Percentiles rank a stretch among this genome's conserved stretches.
phyloP scores from a whole-genome alignment of 2,797 vertebrate genomes.

The Enteromius radiatus region DNA sequence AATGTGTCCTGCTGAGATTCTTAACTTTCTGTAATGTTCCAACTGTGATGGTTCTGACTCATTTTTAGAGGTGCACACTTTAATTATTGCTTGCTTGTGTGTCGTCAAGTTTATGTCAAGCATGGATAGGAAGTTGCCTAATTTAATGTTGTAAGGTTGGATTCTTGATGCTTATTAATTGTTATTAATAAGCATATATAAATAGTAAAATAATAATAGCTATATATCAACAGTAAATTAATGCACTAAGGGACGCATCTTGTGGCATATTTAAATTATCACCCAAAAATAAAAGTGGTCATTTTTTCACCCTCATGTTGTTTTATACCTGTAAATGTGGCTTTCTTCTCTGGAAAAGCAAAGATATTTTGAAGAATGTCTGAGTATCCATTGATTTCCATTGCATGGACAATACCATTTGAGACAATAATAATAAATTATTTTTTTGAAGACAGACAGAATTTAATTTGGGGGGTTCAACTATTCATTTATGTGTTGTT shows the following conservation, averaged over 20 bases:
- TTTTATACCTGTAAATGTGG: background rate
- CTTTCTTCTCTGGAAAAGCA: background rate
- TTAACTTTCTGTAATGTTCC: background rate
- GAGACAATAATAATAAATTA: background rate
- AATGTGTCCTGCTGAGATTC: slow-evolving; percentile 43
- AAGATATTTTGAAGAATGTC: background rate
- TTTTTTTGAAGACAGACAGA: background rate
- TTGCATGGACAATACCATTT: background rate
- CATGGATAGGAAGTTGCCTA: background rate
- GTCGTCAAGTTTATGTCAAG: background rate
- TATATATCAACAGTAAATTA: background rate
- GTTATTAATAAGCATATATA: background rate
- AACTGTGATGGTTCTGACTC: background rate
- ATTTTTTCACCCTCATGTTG: background rate
- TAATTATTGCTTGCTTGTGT: background rate
- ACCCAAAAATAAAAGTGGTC: background rate
- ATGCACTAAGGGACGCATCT: background rate
- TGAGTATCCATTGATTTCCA: background rate
- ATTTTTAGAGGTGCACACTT: background rate
- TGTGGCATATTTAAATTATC: background rate
- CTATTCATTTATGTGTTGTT: background rate
- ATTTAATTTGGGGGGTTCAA: background rate
- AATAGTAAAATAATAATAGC: too few species aligned
- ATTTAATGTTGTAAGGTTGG: slow-evolving; percentile 12
- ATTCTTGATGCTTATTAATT: background rate